A percentile compares a stretch with the other conserved stretches of the same genome.
Evolutionary conservation across 2,797 vertebrate species (phyloP).

Genomic region (Anabacerthia variegaticeps): DNA sequence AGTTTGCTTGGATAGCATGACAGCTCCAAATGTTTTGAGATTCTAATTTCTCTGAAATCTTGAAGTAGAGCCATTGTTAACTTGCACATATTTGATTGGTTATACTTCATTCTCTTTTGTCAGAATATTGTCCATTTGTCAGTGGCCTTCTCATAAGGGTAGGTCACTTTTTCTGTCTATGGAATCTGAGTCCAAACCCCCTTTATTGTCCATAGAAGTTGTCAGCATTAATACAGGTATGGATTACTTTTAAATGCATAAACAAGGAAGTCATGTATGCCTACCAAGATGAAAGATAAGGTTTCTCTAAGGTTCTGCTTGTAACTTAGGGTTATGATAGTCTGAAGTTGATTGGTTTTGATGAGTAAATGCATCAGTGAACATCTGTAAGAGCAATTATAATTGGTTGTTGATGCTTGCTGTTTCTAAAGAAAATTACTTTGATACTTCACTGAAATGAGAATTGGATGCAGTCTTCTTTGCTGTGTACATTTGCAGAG

Average conservation of each 20-base stretch:
- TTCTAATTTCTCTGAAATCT: background rate
- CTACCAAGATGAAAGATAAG: background rate
- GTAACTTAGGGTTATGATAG: too few species aligned
- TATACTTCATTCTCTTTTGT: background rate
- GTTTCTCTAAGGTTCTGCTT: background rate
- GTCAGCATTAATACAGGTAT: background rate
- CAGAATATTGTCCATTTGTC: background rate
- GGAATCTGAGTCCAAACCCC: background rate
- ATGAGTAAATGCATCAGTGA: background rate
- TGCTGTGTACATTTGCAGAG: background rate
- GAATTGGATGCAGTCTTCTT: background rate
- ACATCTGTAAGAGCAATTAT: background rate
- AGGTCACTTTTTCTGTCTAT: background rate
- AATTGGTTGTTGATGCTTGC: background rate
- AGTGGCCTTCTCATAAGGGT: background rate
- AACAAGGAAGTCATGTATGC: background rate
- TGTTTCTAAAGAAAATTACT: background rate
- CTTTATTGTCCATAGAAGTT: background rate
- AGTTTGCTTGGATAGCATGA: background rate
- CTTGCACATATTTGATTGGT: background rate
- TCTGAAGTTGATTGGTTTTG: background rate
- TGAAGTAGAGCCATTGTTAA: background rate
- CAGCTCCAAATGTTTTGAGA: background rate
- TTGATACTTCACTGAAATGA: background rate
- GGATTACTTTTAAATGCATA: background rate